phyloP scores from a whole-genome alignment of 2,797 vertebrate genomes.

The Melanotaenia maccullochi region DNA sequence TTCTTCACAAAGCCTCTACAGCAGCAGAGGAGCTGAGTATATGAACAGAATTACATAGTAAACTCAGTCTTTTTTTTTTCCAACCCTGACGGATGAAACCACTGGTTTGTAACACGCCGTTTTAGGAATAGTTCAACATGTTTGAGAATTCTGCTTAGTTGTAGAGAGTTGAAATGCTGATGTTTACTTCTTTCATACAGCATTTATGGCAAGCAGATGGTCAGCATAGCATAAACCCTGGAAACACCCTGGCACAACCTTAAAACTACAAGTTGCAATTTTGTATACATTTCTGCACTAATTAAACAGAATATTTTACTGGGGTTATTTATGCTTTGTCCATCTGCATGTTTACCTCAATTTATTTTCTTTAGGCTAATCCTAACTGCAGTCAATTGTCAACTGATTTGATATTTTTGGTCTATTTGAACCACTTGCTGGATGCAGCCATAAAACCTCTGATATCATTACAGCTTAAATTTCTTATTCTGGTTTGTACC shows the following conservation, averaged over 20 bases:
- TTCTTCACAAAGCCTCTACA: constrained; percentile 39
- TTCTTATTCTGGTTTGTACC: background rate
- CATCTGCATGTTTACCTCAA: background rate
- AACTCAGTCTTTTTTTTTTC: background rate
- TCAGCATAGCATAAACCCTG: background rate
- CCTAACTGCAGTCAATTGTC: too few species aligned
- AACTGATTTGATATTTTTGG: background rate
- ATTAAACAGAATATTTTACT: background rate
- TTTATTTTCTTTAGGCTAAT: background rate
- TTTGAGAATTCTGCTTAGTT: background rate
- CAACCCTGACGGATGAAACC: constrained; percentile 9
- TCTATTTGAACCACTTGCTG: background rate
- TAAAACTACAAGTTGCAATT: background rate
- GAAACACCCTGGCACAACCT: background rate
- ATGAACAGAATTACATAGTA: constrained; percentile 52
- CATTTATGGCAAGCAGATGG: background rate
- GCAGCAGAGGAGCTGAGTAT: constrained; percentile 35
- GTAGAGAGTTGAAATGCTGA: background rate
- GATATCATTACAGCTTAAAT: too few species aligned
- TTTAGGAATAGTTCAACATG: constrained; percentile 4
- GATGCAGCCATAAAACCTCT: background rate
- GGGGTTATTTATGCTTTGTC: background rate
- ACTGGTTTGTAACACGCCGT: background rate
- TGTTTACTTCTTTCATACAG: background rate
- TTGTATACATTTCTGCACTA: background rate